phyloP scores from a whole-genome alignment of 2,797 vertebrate species.

The Pangasius mekongensis region DNA sequence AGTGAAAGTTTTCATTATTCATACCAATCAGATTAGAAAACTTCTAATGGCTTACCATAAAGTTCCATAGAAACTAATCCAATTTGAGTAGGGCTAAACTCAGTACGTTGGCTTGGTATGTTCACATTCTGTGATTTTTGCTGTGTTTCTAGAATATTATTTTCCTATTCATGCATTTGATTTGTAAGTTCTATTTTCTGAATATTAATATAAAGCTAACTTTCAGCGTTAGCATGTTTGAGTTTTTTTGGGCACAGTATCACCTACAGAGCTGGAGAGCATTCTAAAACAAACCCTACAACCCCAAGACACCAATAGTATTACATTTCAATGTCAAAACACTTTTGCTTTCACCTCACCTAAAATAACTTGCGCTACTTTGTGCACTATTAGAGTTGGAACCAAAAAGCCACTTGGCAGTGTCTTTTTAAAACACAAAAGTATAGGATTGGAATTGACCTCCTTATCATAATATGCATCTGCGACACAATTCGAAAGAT shows the following conservation, averaged over 20 bases:
- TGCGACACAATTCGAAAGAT: not conserved
- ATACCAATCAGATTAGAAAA: not conserved
- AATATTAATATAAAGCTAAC: slow-evolving; percentile 2
- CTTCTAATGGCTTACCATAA: not conserved
- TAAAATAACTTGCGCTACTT: slow-evolving; percentile 7
- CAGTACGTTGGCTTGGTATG: not conserved
- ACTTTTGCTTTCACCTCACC: not conserved
- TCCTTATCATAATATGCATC: slow-evolving; percentile 2
- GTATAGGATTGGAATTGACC: not conserved
- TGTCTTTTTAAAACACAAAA: not conserved
- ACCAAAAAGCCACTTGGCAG: not conserved
- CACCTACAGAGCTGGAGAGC: not conserved
- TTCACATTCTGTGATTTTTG: slow-evolving; percentile 7
- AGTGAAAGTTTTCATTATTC: not conserved
- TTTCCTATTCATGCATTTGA: not conserved
- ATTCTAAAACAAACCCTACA: slow-evolving; percentile 14
- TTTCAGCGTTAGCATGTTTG: slow-evolving; percentile 9
- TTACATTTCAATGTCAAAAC: slow-evolving; percentile 16
- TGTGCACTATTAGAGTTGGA: slow-evolving; percentile 3
- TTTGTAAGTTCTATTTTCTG: not conserved
- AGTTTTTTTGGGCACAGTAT: slow-evolving; percentile 12
- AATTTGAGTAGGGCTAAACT: no score
- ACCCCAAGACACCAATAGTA: slow-evolving; percentile 15
- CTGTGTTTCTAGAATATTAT: not conserved
- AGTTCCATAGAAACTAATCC: not conserved